Evolutionary conservation across 2,888 invertebrate species (phyloP).

Genomic region (Eugnorisma glareosa): DNA sequence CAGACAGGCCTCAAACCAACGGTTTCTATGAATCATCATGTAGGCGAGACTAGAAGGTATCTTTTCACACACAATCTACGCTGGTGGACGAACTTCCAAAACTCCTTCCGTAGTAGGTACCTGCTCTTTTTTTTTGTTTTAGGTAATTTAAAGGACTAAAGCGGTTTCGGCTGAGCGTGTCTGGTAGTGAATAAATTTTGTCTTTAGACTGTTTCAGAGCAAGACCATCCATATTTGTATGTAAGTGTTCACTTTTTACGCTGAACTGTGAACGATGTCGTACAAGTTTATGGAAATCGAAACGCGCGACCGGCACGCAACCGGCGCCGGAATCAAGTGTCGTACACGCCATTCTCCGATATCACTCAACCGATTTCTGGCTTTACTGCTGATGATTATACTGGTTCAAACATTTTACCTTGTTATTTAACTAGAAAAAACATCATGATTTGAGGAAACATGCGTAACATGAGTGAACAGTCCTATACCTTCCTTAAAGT

Average conservation of each 20-base stretch:
- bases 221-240: background rate
- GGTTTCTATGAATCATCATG: background rate
- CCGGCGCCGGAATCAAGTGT: background rate
- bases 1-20: background rate
- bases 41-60: background rate
- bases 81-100: background rate
- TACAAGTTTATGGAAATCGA: too few species aligned
- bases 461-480: background rate
- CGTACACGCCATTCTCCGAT: background rate
- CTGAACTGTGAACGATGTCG: too few species aligned
- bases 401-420: background rate
- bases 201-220: background rate
- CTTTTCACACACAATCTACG: background rate
- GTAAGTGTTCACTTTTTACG: background rate
- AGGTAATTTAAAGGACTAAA: background rate
- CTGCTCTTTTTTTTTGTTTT: background rate
- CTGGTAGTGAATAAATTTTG: background rate
- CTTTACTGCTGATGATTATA: background rate
- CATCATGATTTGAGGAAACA: constrained; percentile 14
- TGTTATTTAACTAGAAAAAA: constrained; percentile 15
- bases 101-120: background rate
- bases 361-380: background rate
- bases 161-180: background rate
- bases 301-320: background rate
- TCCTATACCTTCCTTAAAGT: background rate